These are phyloP conservation scores for Psilopogon haemacephalus DNA, from an alignment of 2,113 vertebrate genomes.

Conservation along the genomic window DNA sequence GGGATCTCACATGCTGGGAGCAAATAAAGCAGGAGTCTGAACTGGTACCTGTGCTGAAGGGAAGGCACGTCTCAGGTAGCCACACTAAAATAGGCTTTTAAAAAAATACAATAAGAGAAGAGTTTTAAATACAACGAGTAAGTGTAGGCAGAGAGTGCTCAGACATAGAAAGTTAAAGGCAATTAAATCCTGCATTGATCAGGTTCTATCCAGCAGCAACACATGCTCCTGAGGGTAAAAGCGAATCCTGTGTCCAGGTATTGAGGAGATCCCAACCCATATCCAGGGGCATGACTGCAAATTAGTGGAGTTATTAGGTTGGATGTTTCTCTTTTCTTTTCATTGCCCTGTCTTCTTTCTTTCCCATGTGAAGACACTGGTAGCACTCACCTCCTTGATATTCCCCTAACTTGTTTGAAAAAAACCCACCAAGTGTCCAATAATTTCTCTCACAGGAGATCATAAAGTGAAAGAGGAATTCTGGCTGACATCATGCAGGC, in stretches of 20 bases:
- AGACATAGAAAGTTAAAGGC: no score
- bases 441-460: not conserved
- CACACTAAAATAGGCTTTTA: not conserved
- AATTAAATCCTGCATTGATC: no score
- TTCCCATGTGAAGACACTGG: not conserved
- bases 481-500: not conserved
- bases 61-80: not conserved
- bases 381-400: not conserved
- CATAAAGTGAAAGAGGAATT: not conserved
- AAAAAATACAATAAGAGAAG: not conserved
- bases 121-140: not conserved
- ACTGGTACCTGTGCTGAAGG: not conserved
- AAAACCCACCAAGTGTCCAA: not conserved
- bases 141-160: not conserved
- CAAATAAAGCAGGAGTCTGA: not conserved
- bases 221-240: fast-evolving
- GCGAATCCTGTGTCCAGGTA: fast-evolving
- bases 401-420: not conserved
- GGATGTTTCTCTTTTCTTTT: not conserved
- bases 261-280: not conserved
- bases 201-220: not conserved
- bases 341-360: not conserved
- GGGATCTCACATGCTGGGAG: not conserved
- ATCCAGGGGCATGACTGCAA: not conserved
- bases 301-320: no score